A percentile compares a stretch with the other conserved stretches of the same genome.
Evolutionary conservation across 2,113 vertebrate species (phyloP).

Genomic region (Engraulis encrasicolus): DNA sequence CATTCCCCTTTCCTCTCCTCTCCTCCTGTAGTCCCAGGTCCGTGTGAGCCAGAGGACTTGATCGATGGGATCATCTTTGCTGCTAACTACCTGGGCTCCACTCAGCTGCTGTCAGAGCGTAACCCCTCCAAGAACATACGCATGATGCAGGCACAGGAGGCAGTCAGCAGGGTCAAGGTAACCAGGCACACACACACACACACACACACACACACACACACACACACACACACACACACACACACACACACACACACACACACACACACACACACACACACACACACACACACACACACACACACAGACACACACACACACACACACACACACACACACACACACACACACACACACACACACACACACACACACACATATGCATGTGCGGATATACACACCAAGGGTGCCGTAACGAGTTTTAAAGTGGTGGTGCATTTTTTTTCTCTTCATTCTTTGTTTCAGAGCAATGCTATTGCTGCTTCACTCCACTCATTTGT

Average conservation of each 20-base stretch:
- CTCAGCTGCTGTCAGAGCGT: slow-evolving; percentile 94
- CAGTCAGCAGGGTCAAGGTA: slow-evolving; percentile 98
- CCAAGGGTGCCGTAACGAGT: too few species aligned
- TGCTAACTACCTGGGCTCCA: slow-evolving; percentile 98
- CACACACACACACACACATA: too few species aligned
- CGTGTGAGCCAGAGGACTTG: slow-evolving; percentile 97
- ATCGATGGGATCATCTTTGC: slow-evolving; percentile 99
- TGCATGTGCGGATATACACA: too few species aligned
- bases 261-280: background rate
- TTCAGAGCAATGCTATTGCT: too few species aligned
- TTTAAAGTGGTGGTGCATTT: too few species aligned
- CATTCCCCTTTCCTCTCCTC: background rate
- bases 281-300: slow-evolving; percentile 5
- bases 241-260: too few species aligned
- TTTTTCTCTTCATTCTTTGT: too few species aligned
- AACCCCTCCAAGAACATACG: slow-evolving; percentile 98
- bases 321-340: background rate
- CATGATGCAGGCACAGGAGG: slow-evolving; percentile 99
- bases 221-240: too few species aligned
- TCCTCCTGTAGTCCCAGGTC: slow-evolving; percentile 89
- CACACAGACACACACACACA: background rate
- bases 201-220: too few species aligned
- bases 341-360: too few species aligned
- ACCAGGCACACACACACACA: too few species aligned
- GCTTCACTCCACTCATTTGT: too few species aligned